Percentiles rank a stretch among this genome's conserved stretches.
phyloP scores from a whole-genome alignment of 2,797 vertebrate species.

The Parambassis ranga region DNA sequence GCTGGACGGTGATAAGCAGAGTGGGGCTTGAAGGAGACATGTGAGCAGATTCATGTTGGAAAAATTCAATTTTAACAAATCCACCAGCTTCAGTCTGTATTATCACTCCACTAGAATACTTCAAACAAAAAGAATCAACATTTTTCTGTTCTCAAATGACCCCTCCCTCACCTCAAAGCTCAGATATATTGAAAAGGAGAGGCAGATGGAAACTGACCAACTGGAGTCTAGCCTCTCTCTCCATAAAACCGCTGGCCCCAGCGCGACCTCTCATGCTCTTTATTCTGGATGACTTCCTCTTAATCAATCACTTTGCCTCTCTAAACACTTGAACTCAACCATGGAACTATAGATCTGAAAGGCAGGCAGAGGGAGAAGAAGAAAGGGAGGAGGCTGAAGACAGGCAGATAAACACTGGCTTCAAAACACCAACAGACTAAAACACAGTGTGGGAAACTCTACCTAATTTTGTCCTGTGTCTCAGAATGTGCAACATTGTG shows the following conservation, averaged over 20 bases:
- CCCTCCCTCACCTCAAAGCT: not conserved
- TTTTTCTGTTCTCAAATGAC: not conserved
- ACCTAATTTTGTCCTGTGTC: not conserved
- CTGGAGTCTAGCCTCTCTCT: conserved; percentile 1
- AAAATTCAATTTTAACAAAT: not conserved
- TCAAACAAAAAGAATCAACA: not conserved
- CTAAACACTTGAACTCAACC: conserved; percentile 19
- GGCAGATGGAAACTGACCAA: conserved; percentile 32
- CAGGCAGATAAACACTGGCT: not conserved
- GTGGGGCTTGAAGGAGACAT: not conserved
- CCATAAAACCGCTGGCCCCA: conserved; percentile 24
- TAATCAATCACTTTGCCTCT: conserved; percentile 9
- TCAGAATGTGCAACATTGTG: not conserved
- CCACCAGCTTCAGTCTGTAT: not conserved
- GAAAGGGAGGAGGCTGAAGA: not conserved
- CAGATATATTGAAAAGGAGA: not conserved
- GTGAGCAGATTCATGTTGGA: not conserved
- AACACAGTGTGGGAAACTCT: not conserved
- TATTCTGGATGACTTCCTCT: conserved; percentile 31
- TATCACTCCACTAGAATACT: no score
- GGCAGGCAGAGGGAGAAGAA: not conserved
- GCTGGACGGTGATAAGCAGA: not conserved
- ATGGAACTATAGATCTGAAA: not conserved
- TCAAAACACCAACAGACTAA: conserved; percentile 10
- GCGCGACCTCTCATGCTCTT: conserved; percentile 12